Evolutionary conservation across 2,797 vertebrate genomes (phyloP).

Genomic region (Apogon talboti): DNA sequence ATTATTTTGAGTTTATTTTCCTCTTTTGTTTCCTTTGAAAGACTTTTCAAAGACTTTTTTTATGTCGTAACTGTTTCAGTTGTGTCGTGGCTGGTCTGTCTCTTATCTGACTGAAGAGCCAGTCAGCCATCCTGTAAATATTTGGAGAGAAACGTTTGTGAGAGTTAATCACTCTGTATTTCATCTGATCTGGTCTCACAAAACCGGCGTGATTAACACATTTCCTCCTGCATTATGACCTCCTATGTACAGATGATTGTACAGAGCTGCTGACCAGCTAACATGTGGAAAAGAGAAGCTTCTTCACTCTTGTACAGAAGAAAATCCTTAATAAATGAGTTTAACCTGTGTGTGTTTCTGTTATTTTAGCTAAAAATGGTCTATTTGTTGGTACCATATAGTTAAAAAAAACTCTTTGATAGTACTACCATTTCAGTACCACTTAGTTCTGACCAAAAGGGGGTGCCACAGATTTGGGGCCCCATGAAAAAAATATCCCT

Average conservation of each 20-base stretch:
- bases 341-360: slow-evolving; percentile 31
- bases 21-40: slow-evolving; percentile 29
- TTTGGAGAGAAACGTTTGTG: slow-evolving; percentile 20
- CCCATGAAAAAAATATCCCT: too few relatives aligned
- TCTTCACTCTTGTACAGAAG: slow-evolving; percentile 63
- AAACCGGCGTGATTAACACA: slow-evolving; percentile 35
- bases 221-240: slow-evolving; percentile 39
- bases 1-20: slow-evolving; percentile 20
- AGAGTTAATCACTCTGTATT: slow-evolving; percentile 4
- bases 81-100: slow-evolving; percentile 39
- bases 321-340: slow-evolving; percentile 73
- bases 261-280: slow-evolving; percentile 60
- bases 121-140: slow-evolving; percentile 60
- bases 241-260: slow-evolving; percentile 65
- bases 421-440: too few relatives aligned
- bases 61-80: slow-evolving; percentile 38
- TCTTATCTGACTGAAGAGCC: slow-evolving; percentile 34
- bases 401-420: too few relatives aligned
- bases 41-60: slow-evolving; percentile 51
- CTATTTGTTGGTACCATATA: neutral
- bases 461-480: too few relatives aligned
- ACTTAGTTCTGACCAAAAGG: too few relatives aligned
- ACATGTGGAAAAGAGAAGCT: slow-evolving; percentile 56
- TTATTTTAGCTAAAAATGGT: neutral
- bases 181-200: slow-evolving; percentile 39